Evolutionary conservation across 2,113 vertebrate genomes (phyloP), one percentile per base, ranked within the genome.

Genomic region (Acrocephalus arundinaceus): DNA sequence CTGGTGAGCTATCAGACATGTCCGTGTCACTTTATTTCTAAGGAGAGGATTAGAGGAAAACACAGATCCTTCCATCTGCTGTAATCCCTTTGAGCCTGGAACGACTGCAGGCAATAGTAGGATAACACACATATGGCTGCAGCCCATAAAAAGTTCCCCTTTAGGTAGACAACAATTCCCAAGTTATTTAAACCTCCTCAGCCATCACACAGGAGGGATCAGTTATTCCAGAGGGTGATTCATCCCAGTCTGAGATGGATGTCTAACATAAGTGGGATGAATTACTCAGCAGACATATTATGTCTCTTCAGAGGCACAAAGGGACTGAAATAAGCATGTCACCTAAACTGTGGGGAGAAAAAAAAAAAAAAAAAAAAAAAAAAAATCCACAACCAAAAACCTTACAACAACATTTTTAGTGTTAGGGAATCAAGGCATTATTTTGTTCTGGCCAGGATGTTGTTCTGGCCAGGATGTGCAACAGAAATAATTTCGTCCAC

Each of bases 171-270:
- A 78, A 19, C 27, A 70, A 45, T 25, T 70, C 65, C 72, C 78
- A 21, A 33, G 19, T 62, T 80, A 24, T 71, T 94, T 51, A 61
- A 88, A 62, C 5, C 59, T 74, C 23, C 31, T 37, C 54, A 77
- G 55, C 9, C 23, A 77, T 58, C 51, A 46, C 51, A 66, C 24
- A 39, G 65, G 27, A 90, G n/a, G 21, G 41, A 70, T 3, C 30
- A 6, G 63, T 37, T 46, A 37, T 59, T 95, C 80, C 84, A 87
- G 65, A 66, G 37, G 33, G 46, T 84, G 91, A 94, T 87, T 89
- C 87, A 95, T 84, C 43, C 52, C 70, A 30, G 0, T 27, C 52
- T 77, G 45, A 37, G 68, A 77, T 12, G 75, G 18, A 58, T 86
- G 35, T 71, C 72, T 76, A 54, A 83, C 28, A 11, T 4, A 55